phyloP scores from a whole-genome alignment of 2,888 invertebrate genomes.

The Drosophila engyochracea region DNA sequence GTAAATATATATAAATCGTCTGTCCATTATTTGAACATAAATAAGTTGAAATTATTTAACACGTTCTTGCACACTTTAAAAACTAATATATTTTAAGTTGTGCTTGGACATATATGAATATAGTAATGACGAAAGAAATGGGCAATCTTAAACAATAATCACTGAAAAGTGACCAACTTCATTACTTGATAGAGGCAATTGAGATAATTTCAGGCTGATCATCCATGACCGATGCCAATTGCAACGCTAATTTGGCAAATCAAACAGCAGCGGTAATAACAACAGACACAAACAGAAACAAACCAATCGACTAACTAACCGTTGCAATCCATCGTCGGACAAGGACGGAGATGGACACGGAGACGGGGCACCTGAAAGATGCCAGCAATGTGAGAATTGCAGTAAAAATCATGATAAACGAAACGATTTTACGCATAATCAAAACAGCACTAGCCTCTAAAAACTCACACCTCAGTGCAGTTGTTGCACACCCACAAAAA shows the following conservation, averaged over 20 bases:
- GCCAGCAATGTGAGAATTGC: slow-evolving; percentile 61
- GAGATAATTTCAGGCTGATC: slow-evolving; percentile 16
- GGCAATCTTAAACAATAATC: not conserved
- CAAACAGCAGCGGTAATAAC: slow-evolving; percentile 47
- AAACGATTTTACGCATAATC: slow-evolving; percentile 79
- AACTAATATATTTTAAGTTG: not conserved
- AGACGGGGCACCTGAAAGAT: slow-evolving; percentile 39
- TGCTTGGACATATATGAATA: not conserved
- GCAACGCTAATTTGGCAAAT: slow-evolving; percentile 55
- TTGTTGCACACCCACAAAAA: slow-evolving; percentile 51
- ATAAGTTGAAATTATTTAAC: not conserved
- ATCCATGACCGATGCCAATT: slow-evolving; percentile 57
- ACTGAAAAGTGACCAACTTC: not conserved
- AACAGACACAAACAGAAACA: slow-evolving; percentile 33
- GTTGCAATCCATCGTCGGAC: slow-evolving; percentile 25
- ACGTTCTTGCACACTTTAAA: not conserved
- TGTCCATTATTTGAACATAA: not conserved
- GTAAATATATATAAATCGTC: not conserved
- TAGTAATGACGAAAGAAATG: not conserved
- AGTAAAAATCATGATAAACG: slow-evolving; percentile 74
- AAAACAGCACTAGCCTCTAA: slow-evolving; percentile 71
- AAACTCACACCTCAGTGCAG: slow-evolving; percentile 66
- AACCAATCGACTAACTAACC: slow-evolving; percentile 46
- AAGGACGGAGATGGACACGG: not conserved
- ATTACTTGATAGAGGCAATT: slow-evolving; percentile 13